A percentile compares a stretch with the other conserved stretches of the same genome.
Conservation (phyloP, 2,797 vertebrate species). For the Spinus pinus region DNA sequence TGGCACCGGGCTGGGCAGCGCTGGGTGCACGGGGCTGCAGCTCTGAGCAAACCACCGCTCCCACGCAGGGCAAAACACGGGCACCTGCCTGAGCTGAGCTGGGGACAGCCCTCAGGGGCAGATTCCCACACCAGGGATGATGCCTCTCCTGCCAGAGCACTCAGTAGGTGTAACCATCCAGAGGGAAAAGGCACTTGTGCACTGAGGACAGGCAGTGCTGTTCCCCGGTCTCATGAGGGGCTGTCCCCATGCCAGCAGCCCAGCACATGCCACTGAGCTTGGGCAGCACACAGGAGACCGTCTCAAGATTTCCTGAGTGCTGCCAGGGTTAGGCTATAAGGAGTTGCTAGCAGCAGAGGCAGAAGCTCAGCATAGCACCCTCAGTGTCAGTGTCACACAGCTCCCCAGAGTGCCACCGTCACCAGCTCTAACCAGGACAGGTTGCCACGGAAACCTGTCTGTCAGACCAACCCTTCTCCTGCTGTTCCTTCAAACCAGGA, state of each 20-base stretch:
- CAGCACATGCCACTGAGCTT: accelerated
- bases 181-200: background rate
- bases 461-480: background rate
- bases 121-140: accelerated
- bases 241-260: background rate
- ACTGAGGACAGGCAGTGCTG: accelerated
- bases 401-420: background rate
- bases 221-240: accelerated
- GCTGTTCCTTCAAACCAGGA: background rate
- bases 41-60: background rate
- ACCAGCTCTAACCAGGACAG: background rate
- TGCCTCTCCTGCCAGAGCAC: background rate
- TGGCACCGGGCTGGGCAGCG: accelerated
- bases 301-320: background rate
- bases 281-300: background rate
- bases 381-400: background rate
- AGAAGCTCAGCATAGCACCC: background rate
- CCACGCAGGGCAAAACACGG: background rate
- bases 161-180: accelerated
- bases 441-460: background rate
- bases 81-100: background rate
- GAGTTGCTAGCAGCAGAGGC: background rate
- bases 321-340: background rate
- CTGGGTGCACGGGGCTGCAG: background rate
- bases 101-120: accelerated